Conservation (phyloP, 1,140 invertebrate species). For the Conopomorpha cramerella region DNA sequence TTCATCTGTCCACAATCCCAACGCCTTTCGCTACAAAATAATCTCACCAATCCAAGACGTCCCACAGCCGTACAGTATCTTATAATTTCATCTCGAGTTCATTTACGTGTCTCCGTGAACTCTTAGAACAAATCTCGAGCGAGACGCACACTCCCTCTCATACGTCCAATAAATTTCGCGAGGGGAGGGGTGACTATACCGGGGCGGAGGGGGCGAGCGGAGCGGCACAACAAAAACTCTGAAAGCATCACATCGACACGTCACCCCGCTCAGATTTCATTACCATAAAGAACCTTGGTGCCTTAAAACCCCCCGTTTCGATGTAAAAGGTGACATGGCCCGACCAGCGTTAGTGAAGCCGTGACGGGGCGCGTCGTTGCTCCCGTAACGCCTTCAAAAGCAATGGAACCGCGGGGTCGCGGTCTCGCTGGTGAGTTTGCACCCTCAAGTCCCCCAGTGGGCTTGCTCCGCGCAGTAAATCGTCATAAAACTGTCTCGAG, state of each 20-base stretch:
- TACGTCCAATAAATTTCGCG: slow-evolving; percentile 57
- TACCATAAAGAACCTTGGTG: slow-evolving; percentile 59
- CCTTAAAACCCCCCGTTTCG: slow-evolving; percentile 51
- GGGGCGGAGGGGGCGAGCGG: too few relatives aligned
- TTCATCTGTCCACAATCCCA: too few relatives aligned
- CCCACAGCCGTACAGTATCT: background rate
- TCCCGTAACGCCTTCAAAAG: background rate
- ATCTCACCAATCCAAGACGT: background rate
- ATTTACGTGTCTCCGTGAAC: too few relatives aligned
- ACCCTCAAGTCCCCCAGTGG: slow-evolving; percentile 15
- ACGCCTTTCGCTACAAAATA: too few relatives aligned
- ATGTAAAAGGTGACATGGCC: slow-evolving; percentile 53
- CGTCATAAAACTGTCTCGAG: slow-evolving; percentile 72
- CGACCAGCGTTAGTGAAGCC: slow-evolving; percentile 14
- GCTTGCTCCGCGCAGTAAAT: slow-evolving; percentile 68
- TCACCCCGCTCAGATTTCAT: slow-evolving; percentile 60
- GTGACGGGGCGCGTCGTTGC: background rate
- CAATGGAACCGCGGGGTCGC: too few relatives aligned
- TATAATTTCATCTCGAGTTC: too few relatives aligned
- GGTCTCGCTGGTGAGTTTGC: background rate
- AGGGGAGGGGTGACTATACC: too few relatives aligned
- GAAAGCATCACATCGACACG: slow-evolving; percentile 50
- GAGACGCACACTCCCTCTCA: slow-evolving; percentile 38
- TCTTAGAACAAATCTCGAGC: too few relatives aligned
- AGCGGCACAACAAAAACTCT: slow-evolving; percentile 54